A percentile compares a stretch with the other conserved stretches of the same genome.
Conservation (phyloP, 2,888 invertebrate species). For the Phasia obesa region DNA sequence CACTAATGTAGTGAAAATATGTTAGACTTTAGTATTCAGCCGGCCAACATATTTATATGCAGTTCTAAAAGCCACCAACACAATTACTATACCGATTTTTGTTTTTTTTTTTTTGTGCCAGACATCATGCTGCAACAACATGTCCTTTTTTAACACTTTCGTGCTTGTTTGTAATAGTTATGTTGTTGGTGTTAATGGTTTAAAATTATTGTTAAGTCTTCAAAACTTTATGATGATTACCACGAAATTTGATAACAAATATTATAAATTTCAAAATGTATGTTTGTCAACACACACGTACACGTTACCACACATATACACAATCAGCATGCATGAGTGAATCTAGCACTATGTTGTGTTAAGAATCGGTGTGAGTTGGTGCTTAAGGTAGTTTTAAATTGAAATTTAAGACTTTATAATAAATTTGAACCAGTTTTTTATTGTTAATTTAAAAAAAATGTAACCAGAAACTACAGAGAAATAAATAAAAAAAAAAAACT, state of each 20-base stretch:
- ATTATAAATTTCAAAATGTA: slow-evolving; percentile 68
- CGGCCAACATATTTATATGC: too few species aligned
- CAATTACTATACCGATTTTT: slow-evolving; percentile 61
- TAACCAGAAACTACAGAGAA: slow-evolving; percentile 39
- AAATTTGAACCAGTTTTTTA: slow-evolving; percentile 70
- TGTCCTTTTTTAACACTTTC: slow-evolving; percentile 65
- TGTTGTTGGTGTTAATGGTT: slow-evolving; percentile 68
- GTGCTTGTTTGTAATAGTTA: slow-evolving; percentile 51
- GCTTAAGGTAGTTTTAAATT: slow-evolving; percentile 64
- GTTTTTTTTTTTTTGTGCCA: too few species aligned
- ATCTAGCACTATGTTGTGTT: slow-evolving; percentile 51
- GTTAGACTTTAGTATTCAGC: slow-evolving; percentile 37
- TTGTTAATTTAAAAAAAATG: slow-evolving; percentile 39
- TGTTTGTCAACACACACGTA: slow-evolving; percentile 47
- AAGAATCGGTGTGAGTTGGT: slow-evolving; percentile 45
- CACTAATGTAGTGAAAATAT: slow-evolving; percentile 13
- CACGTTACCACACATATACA: not conserved
- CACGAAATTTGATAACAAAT: slow-evolving; percentile 73
- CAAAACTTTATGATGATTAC: slow-evolving; percentile 73
- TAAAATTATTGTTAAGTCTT: slow-evolving; percentile 70
- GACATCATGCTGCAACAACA: slow-evolving; percentile 54
- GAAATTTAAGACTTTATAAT: slow-evolving; percentile 70
- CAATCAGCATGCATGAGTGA: slow-evolving; percentile 44
- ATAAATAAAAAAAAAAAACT: slow-evolving; percentile 2
- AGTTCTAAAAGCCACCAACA: slow-evolving; percentile 42